These are phyloP conservation scores for Macaca nemestrina DNA, from an alignment of 2,113 vertebrate species.

Conservation along the genomic window DNA sequence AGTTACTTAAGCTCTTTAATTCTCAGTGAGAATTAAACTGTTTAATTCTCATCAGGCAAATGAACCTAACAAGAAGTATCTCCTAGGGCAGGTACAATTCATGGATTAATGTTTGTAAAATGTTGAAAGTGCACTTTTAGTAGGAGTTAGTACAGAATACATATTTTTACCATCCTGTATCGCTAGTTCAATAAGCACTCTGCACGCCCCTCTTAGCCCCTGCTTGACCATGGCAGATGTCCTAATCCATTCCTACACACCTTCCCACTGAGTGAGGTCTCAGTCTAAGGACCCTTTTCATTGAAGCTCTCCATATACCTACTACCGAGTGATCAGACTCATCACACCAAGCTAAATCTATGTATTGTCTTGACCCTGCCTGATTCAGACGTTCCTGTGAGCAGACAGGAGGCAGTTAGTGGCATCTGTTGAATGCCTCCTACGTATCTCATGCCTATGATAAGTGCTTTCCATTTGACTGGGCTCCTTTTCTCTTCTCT, in stretches of 20 bases:
- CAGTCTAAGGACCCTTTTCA: no score
- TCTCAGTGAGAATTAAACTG: background rate
- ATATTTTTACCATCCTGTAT: accelerated
- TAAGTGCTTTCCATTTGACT: background rate
- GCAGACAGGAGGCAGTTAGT: no score
- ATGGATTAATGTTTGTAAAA: background rate
- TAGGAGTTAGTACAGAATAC: no score
- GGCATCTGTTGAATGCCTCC: accelerated
- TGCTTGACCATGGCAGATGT: accelerated
- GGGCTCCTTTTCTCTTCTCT: background rate
- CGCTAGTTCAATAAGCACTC: accelerated
- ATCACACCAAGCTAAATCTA: background rate
- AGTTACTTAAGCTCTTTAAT: background rate
- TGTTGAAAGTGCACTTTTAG: background rate
- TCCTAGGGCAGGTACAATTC: background rate
- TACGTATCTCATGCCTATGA: accelerated
- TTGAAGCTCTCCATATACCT: accelerated
- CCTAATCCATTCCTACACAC: accelerated
- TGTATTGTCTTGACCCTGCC: no score
- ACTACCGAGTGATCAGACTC: accelerated
- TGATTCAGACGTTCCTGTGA: accelerated
- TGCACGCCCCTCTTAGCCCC: accelerated
- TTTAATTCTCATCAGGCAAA: background rate
- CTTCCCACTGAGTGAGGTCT: no score
- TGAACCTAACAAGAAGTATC: background rate